Evolutionary conservation across 1,140 invertebrate genomes (phyloP), one percentile per base, ranked within the genome.

Genomic region (Ephestia elutella): DNA sequence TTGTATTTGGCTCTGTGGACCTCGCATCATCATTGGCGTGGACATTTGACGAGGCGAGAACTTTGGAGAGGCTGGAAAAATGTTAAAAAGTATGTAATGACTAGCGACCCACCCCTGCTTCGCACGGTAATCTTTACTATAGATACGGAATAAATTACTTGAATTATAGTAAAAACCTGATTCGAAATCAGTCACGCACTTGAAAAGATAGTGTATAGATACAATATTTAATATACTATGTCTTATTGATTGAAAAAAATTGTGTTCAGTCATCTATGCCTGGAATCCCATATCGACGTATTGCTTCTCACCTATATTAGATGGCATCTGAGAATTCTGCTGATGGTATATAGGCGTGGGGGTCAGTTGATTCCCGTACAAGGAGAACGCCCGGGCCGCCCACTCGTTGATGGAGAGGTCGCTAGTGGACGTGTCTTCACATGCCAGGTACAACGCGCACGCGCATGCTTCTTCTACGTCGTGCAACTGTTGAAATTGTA

Each of bases 331-430:
- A 11, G 77, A 75, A 13, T 63, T 58, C 25, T 75, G 71, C 49
- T 82, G 78, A 18, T 78, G 75, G 48, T 78, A 80, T 7, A 78
- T 62, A 0, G 75, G 70, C 5, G 79, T 59, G 0, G 76, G 72
- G 0, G 82, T 79, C 5, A 90, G 91, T 71, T 97, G 96, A 10
- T 94, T 95, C 30, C 97, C 97, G 83, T 97, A 98, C 58, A 97
- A 84, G 75, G 98, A 97, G 80, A 98, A 98, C 0, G 97, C 97
- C 74, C 96, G 92, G 0, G 95, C 94, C 3, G 97, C 97, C 93
- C 95, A 96, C 71, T 98, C 95, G 44, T 93, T 91, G 0, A 96
- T 89, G 0, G 80, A 71, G 5, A 74, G 65, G 59, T 89, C 88
- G 71, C 96, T 93, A 25, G 92, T 91, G 60, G 94, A 94, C 90